Base-by-base conservation (phyloP, 2,888 invertebrate species). In the Priocnemis perturbator region DNA sequence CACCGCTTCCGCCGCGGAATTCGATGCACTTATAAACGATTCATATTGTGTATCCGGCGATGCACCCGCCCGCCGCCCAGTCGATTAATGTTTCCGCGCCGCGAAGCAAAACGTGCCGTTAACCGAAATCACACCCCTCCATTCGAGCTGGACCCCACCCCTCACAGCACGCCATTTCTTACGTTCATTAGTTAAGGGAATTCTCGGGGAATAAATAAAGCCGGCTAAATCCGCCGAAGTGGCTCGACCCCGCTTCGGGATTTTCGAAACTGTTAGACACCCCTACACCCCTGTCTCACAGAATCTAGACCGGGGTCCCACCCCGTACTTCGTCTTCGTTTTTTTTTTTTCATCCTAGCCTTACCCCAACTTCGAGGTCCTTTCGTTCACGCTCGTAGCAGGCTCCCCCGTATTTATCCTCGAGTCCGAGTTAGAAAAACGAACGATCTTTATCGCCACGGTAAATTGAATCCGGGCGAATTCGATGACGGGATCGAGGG, bases 381-480 rank as follows among this genome's bases (percentile, higher is more conserved):
- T 61, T 60, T 45, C 45, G 17, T 44, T 30, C 2, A 44, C 44
- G 37, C 37, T 11, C 7, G 37, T 37, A 37, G 7, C 37, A 1
- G 52, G 47, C 50, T 65, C 70, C 71, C 69, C 65, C 70, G 70
- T 75, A 77, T 79, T 81, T 78, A 81, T 78, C 71, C 73, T 37
- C 37, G 74, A 78, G 71, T 78, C 76, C 78, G 76, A 76, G 63
- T 78, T 81, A 78, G 80, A 81, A 83, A 83, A 84, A 82, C 78
- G 75, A 72, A 75, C 67, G 83, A 83, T 86, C 84, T 9, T 85
- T 85, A 85, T 86, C 84, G 78, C 73, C 73, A 7, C 69, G 78
- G 72, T 82, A 85, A 86, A 86, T 85, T 84, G 83, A 86, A 85
- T 85, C 77, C 75, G 71, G 69, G 37, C 37, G 37, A 37, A 37